Evolutionary conservation across 2,797 vertebrate genomes (phyloP).

Genomic region (Fistularia tabacaria): DNA sequence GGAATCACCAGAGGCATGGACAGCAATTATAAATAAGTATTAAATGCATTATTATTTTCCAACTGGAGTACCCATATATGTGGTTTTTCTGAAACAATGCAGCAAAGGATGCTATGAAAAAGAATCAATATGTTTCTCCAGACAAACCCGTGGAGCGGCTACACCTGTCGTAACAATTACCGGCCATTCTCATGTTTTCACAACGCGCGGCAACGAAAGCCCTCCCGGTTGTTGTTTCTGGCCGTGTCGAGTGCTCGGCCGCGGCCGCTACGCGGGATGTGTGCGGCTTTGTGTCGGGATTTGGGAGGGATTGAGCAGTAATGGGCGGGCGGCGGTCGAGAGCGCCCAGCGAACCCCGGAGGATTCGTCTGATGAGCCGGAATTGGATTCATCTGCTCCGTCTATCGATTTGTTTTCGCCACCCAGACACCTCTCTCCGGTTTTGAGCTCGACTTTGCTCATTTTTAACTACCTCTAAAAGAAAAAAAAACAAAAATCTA

Average conservation of each 20-base stretch:
- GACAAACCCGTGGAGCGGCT: no score
- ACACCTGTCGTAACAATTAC: no score
- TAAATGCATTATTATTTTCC: no score
- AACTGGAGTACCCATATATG: no score
- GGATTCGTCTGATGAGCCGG: constrained; percentile 70
- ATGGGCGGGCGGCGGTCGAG: constrained; percentile 68
- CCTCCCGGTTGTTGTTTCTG: neutral
- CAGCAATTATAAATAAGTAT: no score
- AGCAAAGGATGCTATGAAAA: no score
- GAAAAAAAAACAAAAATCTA: constrained; percentile 21
- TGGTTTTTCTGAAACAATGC: no score
- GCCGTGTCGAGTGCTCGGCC: constrained; percentile 19
- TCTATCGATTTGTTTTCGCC: constrained; percentile 77
- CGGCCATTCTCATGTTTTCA: constrained; percentile 12
- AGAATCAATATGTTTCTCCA: no score
- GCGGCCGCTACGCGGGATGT: constrained; percentile 44
- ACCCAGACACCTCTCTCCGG: constrained; percentile 51
- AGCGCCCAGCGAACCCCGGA: constrained; percentile 53
- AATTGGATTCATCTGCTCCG: constrained; percentile 76
- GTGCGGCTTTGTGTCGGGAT: constrained; percentile 66
- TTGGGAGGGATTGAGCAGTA: constrained; percentile 68
- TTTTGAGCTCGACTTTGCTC: constrained; percentile 51
- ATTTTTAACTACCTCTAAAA: constrained; percentile 65
- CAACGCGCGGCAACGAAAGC: neutral
- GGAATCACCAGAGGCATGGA: no score